Evolutionary conservation across 2,888 invertebrate genomes (phyloP), one percentile per base, ranked within the genome.

Genomic region (Synergus itoensis): DNA sequence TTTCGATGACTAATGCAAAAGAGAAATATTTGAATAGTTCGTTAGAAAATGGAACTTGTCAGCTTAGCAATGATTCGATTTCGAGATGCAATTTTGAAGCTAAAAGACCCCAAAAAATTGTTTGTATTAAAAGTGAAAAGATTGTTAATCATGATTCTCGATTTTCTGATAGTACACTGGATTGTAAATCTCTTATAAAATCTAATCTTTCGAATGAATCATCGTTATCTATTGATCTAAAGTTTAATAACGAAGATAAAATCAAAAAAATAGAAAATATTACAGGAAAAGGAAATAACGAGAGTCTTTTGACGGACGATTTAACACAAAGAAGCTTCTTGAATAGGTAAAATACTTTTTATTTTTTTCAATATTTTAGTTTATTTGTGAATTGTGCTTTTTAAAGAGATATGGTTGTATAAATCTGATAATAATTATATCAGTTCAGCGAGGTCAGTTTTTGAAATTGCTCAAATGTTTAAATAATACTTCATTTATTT

Each of bases 1-100:
- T 4, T 11, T 64, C 40, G 9, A 4, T 18, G 9, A 36, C 8
- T 28, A 36, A 36, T 53, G 16, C 48, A 8, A 12, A 48, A 0
- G 63, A 80, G 48, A 64, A 40, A 12, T 11, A 28, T 36, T n/a
- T 69, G 28, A 69, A 36, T 53, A 48, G 28, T 16, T 69, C 69
- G 11, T 36, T 73, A 9, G 73, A 73, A 53, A 73, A 73, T 73
- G 36, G 28, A 36, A 28, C 11, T 36, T 73, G 48, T n/a, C 4
- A 73, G 9, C 11, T 11, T 9, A 28, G 8, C 28, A 53, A n/a
- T n/a, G 18, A 81, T 77, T 80, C 63, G 36, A 57, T 67, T 80
- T 69, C 12, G 60, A 41, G 57, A 77, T 77, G 48, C 57, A 62
- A 73, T 43, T 48, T 76, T 40, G 63, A 57, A 40, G 76, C 40